These are phyloP conservation scores for Holotrichia oblita DNA, from an alignment of 1,140 invertebrate genomes.

Conservation along the genomic window DNA sequence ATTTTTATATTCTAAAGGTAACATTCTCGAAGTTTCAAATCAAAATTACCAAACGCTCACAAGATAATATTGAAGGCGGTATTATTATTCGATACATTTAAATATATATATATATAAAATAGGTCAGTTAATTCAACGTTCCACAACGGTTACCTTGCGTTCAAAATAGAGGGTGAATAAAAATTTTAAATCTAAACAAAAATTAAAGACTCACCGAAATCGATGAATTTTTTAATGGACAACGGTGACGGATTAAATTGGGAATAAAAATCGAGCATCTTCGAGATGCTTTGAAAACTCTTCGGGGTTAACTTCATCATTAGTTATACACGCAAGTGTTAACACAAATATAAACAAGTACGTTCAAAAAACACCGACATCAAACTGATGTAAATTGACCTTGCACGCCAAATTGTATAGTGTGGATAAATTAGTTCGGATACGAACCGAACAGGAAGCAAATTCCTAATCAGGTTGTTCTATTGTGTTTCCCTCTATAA, in stretches of 20 bases:
- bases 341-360: conserved; percentile 5
- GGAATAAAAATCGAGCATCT: conserved; percentile 95
- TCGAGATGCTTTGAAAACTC: conserved; percentile 69
- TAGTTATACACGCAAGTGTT: conserved; percentile 1
- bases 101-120: background rate
- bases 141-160: background rate
- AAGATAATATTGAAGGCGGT: no score
- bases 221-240: conserved; percentile 96
- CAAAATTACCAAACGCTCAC: background rate
- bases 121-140: background rate
- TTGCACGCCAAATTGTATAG: conserved; percentile 16
- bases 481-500: background rate
- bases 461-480: background rate
- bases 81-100: background rate
- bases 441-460: background rate
- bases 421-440: conserved; percentile 28
- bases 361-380: conserved; percentile 29
- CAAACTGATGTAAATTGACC: conserved; percentile 35
- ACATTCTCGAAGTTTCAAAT: background rate
- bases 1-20: background rate
- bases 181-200: background rate
- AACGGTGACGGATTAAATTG: conserved; percentile 95
- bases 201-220: conserved; percentile 87
- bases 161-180: background rate
- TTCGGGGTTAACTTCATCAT: conserved; percentile 66